These are phyloP conservation scores for Protophormia terraenovae DNA, from an alignment of 2,888 invertebrate genomes.

Conservation along the genomic window DNA sequence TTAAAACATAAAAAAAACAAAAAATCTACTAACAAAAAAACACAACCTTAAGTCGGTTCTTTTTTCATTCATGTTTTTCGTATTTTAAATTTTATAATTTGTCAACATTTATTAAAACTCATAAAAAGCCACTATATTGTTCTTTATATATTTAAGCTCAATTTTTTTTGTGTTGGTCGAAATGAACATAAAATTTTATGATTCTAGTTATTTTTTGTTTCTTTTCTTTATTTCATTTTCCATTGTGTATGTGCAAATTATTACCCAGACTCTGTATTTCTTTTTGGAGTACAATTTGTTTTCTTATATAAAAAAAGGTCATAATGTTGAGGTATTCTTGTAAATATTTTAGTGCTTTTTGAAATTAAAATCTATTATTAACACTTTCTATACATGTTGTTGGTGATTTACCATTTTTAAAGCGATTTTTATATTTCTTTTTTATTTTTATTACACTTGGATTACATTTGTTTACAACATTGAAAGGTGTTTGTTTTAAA, in stretches of 20 bases:
- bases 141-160: constrained; percentile 13
- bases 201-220: constrained; percentile 39
- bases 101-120: constrained; percentile 57
- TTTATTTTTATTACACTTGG: not conserved
- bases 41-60: not conserved
- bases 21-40: too few relatives aligned
- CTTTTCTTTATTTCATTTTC: not conserved
- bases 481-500: not conserved
- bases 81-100: constrained; percentile 49
- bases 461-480: not conserved
- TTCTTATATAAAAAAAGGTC: not conserved
- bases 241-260: constrained; percentile 26
- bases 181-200: constrained; percentile 52
- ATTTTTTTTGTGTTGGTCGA: not conserved
- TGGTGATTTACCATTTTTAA: not conserved
- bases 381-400: constrained; percentile 17
- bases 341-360: constrained; percentile 26
- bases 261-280: not conserved
- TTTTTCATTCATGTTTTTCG: constrained; percentile 43
- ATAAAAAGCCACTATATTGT: constrained; percentile 29
- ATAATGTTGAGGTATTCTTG: not conserved
- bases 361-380: constrained; percentile 15
- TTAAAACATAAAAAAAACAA: constrained; percentile 5
- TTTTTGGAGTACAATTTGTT: not conserved
- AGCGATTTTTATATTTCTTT: not conserved